Percentiles rank a stretch among this genome's conserved stretches.
Conservation (phyloP, 1,140 invertebrate genomes). For the Orius insidiosus region DNA sequence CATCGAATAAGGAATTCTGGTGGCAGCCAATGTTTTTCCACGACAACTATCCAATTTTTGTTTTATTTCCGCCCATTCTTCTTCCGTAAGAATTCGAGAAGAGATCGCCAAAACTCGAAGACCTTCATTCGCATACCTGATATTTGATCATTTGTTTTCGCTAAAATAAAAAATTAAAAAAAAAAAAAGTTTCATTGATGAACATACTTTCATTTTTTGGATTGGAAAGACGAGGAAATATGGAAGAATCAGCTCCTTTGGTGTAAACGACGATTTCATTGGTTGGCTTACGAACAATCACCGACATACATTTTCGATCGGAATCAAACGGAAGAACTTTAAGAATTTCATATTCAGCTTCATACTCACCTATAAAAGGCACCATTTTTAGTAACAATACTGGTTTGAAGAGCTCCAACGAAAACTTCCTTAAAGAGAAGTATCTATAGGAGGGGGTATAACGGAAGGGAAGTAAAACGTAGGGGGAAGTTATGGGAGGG, state of each 20-base stretch:
- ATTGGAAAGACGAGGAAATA: conserved; percentile 46
- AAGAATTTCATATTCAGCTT: conserved; percentile 63
- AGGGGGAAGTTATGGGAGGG: no score
- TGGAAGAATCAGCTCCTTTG: conserved; percentile 80
- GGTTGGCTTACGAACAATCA: conserved; percentile 61
- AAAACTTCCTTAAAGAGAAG: no score
- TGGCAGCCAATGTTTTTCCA: conserved; percentile 40
- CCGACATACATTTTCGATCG: conserved; percentile 86
- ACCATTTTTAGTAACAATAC: no score
- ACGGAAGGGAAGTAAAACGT: no score
- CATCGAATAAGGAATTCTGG: conserved; percentile 57
- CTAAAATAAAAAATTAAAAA: neutral
- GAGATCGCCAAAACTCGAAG: conserved; percentile 82
- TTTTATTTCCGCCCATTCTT: conserved; percentile 68
- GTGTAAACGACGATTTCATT: conserved; percentile 69
- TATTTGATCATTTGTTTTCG: conserved; percentile 11
- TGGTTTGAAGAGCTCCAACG: no score
- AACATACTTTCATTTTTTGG: conserved; percentile 22
- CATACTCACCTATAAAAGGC: conserved; percentile 42
- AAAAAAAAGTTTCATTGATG: no score
- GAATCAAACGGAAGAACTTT: conserved; percentile 89
- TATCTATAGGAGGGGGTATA: no score
- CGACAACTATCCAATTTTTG: conserved; percentile 34
- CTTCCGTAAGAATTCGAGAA: conserved; percentile 46
- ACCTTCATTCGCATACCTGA: conserved; percentile 62